Conservation (phyloP, 2,797 vertebrate species). For the Psittacula derbiana region DNA sequence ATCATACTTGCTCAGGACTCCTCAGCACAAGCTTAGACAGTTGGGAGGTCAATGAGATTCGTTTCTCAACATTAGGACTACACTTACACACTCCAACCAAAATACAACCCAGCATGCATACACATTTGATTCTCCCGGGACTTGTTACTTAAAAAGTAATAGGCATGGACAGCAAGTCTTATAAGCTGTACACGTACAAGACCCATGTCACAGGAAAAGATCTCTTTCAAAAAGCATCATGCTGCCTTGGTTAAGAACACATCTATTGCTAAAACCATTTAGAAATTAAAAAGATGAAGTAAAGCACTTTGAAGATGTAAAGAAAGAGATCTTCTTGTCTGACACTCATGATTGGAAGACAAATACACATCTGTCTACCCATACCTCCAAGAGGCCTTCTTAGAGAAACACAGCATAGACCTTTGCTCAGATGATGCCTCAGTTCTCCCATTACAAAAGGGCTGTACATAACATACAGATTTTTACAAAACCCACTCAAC, state of each 20-base stretch:
- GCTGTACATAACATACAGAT: neutral
- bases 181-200: rapidly evolving
- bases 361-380: neutral
- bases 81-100: neutral
- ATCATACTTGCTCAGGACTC: neutral
- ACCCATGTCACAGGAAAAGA: neutral
- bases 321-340: neutral
- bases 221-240: neutral
- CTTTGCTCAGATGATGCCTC: neutral
- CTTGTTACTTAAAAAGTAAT: neutral
- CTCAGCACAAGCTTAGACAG: neutral
- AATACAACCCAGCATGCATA: neutral
- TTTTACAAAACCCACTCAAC: rapidly evolving
- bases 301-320: neutral
- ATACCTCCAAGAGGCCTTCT: neutral
- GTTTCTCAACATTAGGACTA: neutral
- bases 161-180: neutral
- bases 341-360: neutral
- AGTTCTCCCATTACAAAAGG: neutral
- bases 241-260: neutral
- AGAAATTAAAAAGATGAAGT: neutral
- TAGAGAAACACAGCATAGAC: neutral
- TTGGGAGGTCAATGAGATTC: neutral
- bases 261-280: neutral
- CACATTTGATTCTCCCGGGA: neutral